Conservation (phyloP, 2,797 vertebrate species). For the Periparus ater region DNA sequence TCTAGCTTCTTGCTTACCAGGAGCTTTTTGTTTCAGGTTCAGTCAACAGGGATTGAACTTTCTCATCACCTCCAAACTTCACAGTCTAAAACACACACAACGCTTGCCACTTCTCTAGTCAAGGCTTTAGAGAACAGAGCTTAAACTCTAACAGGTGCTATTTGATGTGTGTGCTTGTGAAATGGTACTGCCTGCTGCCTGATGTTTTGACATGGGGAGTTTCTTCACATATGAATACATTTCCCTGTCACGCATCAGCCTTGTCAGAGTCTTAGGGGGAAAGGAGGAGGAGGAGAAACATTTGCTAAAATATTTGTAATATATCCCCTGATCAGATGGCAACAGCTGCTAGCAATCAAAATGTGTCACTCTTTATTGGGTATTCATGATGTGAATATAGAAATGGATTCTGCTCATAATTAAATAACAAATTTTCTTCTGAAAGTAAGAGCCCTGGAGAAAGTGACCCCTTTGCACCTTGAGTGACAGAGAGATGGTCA, state of each 20-base stretch:
- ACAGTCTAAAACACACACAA: not conserved
- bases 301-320: conserved; percentile 42
- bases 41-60: not conserved
- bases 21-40: not conserved
- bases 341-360: conserved; percentile 42
- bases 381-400: not conserved
- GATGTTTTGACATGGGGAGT: not conserved
- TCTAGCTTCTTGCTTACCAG: not conserved
- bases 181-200: not conserved
- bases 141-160: not conserved
- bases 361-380: not conserved
- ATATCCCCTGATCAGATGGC: not conserved
- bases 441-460: not conserved
- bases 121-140: not conserved
- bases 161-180: not conserved
- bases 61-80: not conserved
- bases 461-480: not conserved
- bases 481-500: not conserved
- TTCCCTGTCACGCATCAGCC: not conserved
- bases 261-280: not conserved
- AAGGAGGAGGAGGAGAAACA: conserved; percentile 5
- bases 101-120: not conserved
- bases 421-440: not conserved
- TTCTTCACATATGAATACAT: not conserved
- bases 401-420: not conserved